A percentile compares a stretch with the other conserved stretches of the same genome.
phyloP scores from a whole-genome alignment of 2,797 vertebrate genomes.

The Coregonus suidteri region DNA sequence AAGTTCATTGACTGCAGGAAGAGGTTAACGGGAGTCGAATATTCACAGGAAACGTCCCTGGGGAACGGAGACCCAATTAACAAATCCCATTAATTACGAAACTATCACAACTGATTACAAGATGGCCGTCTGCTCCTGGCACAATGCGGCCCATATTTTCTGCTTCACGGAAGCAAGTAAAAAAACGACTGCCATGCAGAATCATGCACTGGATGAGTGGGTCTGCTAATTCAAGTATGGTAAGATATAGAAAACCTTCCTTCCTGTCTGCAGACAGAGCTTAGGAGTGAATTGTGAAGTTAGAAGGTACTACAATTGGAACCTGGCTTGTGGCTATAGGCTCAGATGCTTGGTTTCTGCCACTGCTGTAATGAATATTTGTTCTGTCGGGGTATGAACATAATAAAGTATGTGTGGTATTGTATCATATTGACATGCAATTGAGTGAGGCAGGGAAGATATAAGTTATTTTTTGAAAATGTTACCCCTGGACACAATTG shows the following conservation, averaged over 20 bases:
- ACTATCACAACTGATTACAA: slow-evolving; percentile 76
- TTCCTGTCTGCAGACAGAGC: neutral
- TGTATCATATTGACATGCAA: neutral
- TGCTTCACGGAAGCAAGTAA: slow-evolving; percentile 58
- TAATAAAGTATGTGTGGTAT: neutral
- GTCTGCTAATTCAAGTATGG: slow-evolving; percentile 44
- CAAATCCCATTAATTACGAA: slow-evolving; percentile 76
- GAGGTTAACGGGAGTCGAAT: slow-evolving; percentile 66
- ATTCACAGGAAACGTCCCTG: slow-evolving; percentile 61
- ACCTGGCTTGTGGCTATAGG: neutral
- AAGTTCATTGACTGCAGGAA: slow-evolving; percentile 57
- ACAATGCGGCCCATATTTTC: slow-evolving; percentile 65
- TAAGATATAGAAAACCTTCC: slow-evolving; percentile 25
- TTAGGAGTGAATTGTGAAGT: neutral
- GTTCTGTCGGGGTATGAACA: neutral
- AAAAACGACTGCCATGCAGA: slow-evolving; percentile 46
- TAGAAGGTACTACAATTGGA: neutral
- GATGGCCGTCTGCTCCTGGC: slow-evolving; percentile 65
- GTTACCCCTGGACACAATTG: neutral
- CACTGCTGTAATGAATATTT: neutral
- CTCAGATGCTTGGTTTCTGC: neutral
- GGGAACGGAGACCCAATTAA: slow-evolving; percentile 74
- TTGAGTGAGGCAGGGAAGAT: neutral
- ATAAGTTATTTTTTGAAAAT: neutral
- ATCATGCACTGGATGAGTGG: slow-evolving; percentile 56